A percentile compares a stretch with the other conserved stretches of the same genome.
phyloP scores from a whole-genome alignment of 2,113 vertebrate species.

The Lasiurus borealis region DNA sequence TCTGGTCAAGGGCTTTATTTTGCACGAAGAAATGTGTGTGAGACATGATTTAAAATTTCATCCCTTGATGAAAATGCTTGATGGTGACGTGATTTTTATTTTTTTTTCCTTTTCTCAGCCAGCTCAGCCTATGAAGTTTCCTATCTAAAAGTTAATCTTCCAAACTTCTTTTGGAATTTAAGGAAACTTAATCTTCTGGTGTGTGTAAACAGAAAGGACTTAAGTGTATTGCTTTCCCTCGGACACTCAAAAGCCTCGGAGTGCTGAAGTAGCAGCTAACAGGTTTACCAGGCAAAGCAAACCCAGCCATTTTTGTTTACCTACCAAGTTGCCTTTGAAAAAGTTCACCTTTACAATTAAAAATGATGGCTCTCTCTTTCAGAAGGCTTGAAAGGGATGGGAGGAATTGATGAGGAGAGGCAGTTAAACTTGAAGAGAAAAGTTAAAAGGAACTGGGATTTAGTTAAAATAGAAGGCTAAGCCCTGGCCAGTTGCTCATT shows the following conservation, averaged over 20 bases:
- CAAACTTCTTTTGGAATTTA: constrained; percentile 80
- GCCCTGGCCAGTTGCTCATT: no score
- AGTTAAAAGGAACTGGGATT: constrained; percentile 55
- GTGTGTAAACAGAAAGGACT: constrained; percentile 69
- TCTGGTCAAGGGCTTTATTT: constrained; percentile 97
- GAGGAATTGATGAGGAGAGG: neutral
- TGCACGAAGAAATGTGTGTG: constrained; percentile 92
- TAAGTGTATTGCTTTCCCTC: constrained; percentile 18
- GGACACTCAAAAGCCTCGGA: constrained; percentile 11
- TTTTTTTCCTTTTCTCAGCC: constrained; percentile 70
- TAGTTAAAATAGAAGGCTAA: constrained; percentile 27
- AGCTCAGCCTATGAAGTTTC: constrained; percentile 81
- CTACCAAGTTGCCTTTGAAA: neutral
- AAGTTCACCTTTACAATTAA: constrained; percentile 15
- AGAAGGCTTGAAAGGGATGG: neutral
- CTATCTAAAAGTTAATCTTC: constrained; percentile 82
- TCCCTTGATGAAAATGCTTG: no score
- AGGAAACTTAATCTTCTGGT: constrained; percentile 73
- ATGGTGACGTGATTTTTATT: constrained; percentile 86
- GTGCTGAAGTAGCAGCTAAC: neutral
- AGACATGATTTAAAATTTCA: constrained; percentile 97
- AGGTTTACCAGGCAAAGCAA: neutral
- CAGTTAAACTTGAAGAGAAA: neutral
- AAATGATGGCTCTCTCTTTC: constrained; percentile 25
- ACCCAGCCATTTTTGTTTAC: neutral